A percentile compares a stretch with the other conserved stretches of the same genome.
phyloP scores from a whole-genome alignment of 2,797 vertebrate species.

The Buphagus erythrorhynchus region DNA sequence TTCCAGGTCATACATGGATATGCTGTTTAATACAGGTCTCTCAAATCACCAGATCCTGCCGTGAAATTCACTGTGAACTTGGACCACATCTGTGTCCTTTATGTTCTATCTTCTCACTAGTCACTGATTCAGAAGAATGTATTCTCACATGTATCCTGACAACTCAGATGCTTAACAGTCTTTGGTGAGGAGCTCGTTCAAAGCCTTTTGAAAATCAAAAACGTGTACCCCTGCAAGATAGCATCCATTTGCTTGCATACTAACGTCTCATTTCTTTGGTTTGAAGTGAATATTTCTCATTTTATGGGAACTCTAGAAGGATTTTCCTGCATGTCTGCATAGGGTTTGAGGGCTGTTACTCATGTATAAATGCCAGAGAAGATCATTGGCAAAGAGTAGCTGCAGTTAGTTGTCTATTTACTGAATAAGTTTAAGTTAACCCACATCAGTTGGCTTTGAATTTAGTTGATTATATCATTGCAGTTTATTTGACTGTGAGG shows the following conservation, averaged over 20 bases:
- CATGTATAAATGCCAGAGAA: neutral
- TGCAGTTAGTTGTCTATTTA: neutral
- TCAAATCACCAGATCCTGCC: neutral
- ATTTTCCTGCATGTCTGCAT: neutral
- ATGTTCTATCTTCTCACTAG: neutral
- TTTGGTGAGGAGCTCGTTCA: neutral
- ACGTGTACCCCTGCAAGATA: neutral
- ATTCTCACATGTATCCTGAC: neutral
- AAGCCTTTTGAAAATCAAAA: constrained; percentile 3
- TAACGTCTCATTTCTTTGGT: neutral
- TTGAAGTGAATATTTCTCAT: neutral
- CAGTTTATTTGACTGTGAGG: neutral
- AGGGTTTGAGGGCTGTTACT: neutral
- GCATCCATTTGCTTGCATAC: neutral
- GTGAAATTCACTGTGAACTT: neutral
- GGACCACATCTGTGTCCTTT: neutral
- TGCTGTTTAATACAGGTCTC: neutral
- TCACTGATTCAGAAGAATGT: neutral
- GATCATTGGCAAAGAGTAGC: neutral
- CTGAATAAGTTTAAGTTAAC: neutral
- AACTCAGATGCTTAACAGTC: neutral
- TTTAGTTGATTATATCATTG: neutral
- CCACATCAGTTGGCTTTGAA: neutral
- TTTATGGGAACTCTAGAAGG: neutral
- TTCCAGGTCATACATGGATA: neutral